Evolutionary conservation across 1,140 invertebrate species (phyloP).

Genomic region (Caenorhabditis remanei): DNA sequence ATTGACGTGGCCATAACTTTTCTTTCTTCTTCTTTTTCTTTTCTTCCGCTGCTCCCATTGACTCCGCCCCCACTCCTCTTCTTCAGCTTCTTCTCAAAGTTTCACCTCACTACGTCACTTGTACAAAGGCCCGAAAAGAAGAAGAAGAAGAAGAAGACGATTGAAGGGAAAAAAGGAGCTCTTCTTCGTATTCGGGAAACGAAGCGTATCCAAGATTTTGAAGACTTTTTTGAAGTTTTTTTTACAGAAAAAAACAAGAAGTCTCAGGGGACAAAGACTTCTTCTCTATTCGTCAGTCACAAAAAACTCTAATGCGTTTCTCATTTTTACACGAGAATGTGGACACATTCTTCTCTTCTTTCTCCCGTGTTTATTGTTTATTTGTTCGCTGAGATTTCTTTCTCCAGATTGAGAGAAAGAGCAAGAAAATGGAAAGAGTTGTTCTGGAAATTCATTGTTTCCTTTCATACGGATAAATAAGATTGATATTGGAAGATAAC

Average conservation of each 20-base stretch:
- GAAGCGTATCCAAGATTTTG: constrained; percentile 46
- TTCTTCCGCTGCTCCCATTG: neutral
- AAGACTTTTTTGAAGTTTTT: constrained; percentile 9
- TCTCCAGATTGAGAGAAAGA: neutral
- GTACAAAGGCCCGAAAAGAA: neutral
- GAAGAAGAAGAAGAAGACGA: constrained; percentile 14
- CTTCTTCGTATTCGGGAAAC: neutral
- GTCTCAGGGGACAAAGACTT: neutral
- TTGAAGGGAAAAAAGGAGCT: constrained; percentile 24
- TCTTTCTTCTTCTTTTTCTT: neutral
- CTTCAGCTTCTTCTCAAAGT: constrained; percentile 21
- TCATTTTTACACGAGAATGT: constrained; percentile 15
- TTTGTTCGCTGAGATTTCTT: neutral
- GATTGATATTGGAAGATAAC: too few relatives aligned
- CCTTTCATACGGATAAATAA: too few relatives aligned
- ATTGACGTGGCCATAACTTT: constrained; percentile 39
- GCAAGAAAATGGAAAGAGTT: neutral
- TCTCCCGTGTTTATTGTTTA: neutral
- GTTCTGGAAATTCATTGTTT: too few relatives aligned
- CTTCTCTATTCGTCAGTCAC: neutral
- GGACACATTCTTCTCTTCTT: neutral
- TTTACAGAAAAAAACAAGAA: neutral
- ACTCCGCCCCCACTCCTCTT: neutral
- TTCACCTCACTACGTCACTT: constrained; percentile 54
- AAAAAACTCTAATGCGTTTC: constrained; percentile 45